These are phyloP conservation scores for Oreochromis niloticus DNA, from an alignment of 2,113 vertebrate species.

Conservation along the genomic window DNA sequence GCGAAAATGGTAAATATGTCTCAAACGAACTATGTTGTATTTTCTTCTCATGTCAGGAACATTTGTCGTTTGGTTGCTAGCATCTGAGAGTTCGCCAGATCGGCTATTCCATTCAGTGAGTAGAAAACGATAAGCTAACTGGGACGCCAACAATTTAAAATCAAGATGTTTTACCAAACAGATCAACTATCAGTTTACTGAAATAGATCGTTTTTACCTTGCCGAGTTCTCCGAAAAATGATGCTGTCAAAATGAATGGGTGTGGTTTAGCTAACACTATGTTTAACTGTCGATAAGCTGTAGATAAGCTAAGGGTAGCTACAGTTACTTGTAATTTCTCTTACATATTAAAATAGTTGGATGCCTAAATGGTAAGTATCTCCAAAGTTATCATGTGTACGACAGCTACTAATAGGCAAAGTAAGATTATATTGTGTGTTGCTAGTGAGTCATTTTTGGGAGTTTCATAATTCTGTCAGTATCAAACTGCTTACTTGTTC, in stretches of 20 bases:
- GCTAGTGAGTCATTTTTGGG: neutral
- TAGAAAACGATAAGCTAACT: neutral
- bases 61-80: neutral
- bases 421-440: neutral
- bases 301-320: neutral
- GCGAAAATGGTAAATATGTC: constrained; percentile 63
- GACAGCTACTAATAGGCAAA: neutral
- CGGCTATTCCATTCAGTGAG: constrained; percentile 8
- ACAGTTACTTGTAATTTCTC: neutral
- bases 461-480: neutral
- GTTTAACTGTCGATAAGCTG: neutral
- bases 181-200: fast-evolving
- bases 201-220: neutral
- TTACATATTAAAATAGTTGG: neutral
- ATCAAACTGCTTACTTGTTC: neutral
- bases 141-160: neutral
- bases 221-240: neutral
- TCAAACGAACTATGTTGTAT: neutral
- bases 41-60: neutral
- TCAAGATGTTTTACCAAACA: neutral
- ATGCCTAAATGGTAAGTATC: neutral
- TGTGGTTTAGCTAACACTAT: neutral
- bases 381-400: neutral
- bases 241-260: neutral
- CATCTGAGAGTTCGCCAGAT: neutral